Percentiles rank a stretch among this genome's conserved stretches.
Conservation (phyloP, 2,888 invertebrate species). For the Cosmorhoe ocellata region DNA sequence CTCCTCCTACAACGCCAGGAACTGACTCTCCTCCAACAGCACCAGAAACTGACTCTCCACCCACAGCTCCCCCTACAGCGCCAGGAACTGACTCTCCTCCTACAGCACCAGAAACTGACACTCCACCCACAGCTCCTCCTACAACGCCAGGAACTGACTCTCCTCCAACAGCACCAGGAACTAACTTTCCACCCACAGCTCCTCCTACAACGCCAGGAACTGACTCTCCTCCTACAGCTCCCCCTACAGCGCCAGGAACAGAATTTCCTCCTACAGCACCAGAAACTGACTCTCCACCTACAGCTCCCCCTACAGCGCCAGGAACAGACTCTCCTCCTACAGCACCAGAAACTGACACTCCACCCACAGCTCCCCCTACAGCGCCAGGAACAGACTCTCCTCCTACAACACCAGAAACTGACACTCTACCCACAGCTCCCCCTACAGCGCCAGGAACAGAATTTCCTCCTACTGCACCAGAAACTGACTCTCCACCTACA, state of each 20-base stretch:
- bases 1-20: not conserved
- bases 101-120: not conserved
- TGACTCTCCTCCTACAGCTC: slow-evolving; percentile 1
- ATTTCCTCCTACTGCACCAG: not conserved
- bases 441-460: slow-evolving; percentile 15
- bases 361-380: slow-evolving; percentile 9
- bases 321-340: slow-evolving; percentile 4
- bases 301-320: slow-evolving; percentile 9
- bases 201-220: not conserved
- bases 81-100: not conserved
- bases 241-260: not conserved
- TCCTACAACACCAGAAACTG: not conserved
- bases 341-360: not conserved
- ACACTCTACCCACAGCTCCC: not conserved
- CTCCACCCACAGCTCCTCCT: not conserved
- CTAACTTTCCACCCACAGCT: not conserved
- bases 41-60: not conserved
- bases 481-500: too few relatives aligned
- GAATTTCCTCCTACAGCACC: not conserved
- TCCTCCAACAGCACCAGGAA: not conserved
- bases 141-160: too few relatives aligned
- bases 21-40: not conserved
- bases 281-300: not conserved
- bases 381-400: slow-evolving; percentile 6
- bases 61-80: slow-evolving; percentile 4